Conservation (phyloP, 2,888 invertebrate species). For the Torymus aiolomorphi region DNA sequence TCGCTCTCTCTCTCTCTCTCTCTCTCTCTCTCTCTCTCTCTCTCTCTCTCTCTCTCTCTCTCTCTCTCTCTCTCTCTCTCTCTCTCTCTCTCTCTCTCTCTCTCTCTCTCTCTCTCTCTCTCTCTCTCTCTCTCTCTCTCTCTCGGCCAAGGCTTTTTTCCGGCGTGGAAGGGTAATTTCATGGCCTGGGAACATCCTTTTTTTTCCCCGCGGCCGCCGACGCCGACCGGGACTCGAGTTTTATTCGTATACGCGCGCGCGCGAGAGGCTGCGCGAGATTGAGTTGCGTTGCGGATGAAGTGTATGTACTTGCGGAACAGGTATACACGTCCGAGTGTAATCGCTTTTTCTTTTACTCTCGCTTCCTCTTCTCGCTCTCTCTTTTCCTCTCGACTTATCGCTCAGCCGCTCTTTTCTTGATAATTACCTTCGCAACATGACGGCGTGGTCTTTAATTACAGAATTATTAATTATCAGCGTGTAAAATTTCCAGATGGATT, state of each 20-base stretch:
- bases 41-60: not conserved
- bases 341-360: conserved; percentile 10
- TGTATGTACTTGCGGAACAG: not conserved
- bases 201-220: not conserved
- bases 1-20: not conserved
- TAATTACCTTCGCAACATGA: conserved; percentile 7
- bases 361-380: too few relatives aligned
- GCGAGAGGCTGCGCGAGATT: not conserved
- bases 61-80: not conserved
- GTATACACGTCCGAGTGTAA: not conserved
- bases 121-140: not conserved
- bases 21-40: not conserved
- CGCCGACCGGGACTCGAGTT: too few relatives aligned
- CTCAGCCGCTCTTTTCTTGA: conserved; percentile 1
- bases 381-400: not conserved
- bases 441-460: conserved; percentile 9
- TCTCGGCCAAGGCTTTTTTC: not conserved
- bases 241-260: not conserved
- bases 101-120: not conserved
- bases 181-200: conserved; percentile 10
- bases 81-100: not conserved
- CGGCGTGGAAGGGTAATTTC: conserved; percentile 17
- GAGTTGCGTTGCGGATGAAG: conserved; percentile 12
- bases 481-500: conserved; percentile 6
- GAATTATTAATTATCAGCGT: conserved; percentile 29